Evolutionary conservation across 1,140 invertebrate species (phyloP), one percentile per base, ranked within the genome.

Genomic region (Vanessa tameamea): DNA sequence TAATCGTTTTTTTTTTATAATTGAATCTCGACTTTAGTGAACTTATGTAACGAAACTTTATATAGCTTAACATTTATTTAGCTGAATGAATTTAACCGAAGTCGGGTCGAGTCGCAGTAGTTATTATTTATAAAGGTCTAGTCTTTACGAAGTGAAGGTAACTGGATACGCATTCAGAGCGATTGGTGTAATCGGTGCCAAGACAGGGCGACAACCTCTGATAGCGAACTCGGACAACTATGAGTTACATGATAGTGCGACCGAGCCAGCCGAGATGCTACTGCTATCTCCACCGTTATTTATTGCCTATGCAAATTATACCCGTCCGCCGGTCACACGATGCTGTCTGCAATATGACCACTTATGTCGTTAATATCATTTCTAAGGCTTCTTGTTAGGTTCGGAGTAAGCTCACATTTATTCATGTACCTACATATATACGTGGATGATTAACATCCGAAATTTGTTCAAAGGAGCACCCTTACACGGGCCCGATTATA

Each of bases 171-270:
- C 72, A 78, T 75, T 75, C 78, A 53, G 69, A 77, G 68, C 69
- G 77, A 81, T 81, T 79, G 82, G 74, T 69, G 82, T 85, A 86
- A 87, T 87, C 83, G 82, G 83, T 83, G 84, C 80, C 81, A 83
- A 89, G 89, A 83, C 83, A 78, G 87, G 86, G 77, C 90, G 79
- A 89, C 87, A 89, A 92, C 90, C 78, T 83, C 69, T 82, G 88
- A 90, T 92, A 90, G 82, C 78, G 81, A 77, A 77, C 72, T 64
- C 70, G 69, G 67, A 77, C 80, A 65, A 78, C 80, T 86, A 82
- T 82, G 75, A 82, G 78, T 82, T 81, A 81, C 83, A 82, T 76
- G 87, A 89, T 81, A 86, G 81, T 76, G 73, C 75, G 75, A 74
- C 75, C 75, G 66, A 78, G 75, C 80, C 80, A 78, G 79, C 73